Base-by-base conservation (phyloP, 2,113 vertebrate species). In the Halichoerus grypus region DNA sequence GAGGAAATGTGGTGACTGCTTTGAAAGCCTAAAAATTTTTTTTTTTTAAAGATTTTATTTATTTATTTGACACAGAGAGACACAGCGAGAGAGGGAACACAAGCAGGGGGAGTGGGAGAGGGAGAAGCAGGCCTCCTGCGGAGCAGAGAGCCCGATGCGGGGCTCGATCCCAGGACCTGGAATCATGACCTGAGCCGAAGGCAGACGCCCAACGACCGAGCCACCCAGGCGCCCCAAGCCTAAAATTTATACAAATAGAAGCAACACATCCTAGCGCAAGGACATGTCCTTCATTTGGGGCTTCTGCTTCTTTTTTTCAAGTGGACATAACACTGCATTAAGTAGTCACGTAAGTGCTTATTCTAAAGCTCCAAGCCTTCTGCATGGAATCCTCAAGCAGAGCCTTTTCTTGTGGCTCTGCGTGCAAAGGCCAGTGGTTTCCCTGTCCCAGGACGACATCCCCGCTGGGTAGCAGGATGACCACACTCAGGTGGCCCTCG, bases 401-500 rank as follows among this genome's bases (percentile, higher is more conserved):
- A 59, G 18, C 18, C 46, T 77, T 76, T 36, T 55, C 46, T 57
- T n/a, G 31, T 39, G 81, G 11, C 77, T 4, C 4, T 63, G 63
- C 53, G 42, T 28, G 46, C 46, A 42, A 42, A 86, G 72, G 12
- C 51, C 72, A 19, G 57, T 83, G 31, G n/a, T 33, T 42, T 97
- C 98, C 98, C 98, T 98, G 82, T 87, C 98, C 89, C 95, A 98
- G 80, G 83, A 97, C 69, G 26, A 94, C 94, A 28, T 98, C 55
- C 0, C 96, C 95, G 65, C 98, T 92, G 46, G 98, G 98, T 16
- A 98, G 21, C 33, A 98, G 0, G 12, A 98, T 94, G 69, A 93
- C 61, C 95, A 98, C 65, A 49, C 97, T 97, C 84, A 98, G 59
- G 81, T 3, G 0, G 0, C 86, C 93, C 0, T 96, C 92, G 19